These are phyloP conservation scores for Otolemur crassicaudatus DNA, from an alignment of 2,797 vertebrate species.

Conservation along the genomic window DNA sequence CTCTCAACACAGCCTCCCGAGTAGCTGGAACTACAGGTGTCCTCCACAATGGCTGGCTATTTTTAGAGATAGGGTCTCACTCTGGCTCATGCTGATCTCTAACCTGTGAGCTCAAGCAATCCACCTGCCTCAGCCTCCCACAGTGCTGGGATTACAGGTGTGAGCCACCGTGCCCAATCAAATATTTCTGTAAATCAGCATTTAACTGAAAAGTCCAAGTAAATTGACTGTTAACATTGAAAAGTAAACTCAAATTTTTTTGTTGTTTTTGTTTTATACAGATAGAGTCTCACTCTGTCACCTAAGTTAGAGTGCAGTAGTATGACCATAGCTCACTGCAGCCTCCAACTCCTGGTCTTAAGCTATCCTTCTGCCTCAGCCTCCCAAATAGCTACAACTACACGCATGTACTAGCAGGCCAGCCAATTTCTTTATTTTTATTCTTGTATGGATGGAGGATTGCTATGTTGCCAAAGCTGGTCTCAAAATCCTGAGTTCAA, in stretches of 20 bases:
- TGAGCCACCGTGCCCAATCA: no score
- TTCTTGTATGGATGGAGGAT: neutral
- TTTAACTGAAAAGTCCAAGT: constrained; percentile 1
- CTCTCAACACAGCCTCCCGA: no score
- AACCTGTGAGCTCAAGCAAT: no score
- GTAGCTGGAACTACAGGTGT: no score
- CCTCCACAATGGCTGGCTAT: no score
- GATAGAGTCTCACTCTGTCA: neutral
- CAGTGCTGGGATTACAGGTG: no score
- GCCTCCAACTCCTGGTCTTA: neutral
- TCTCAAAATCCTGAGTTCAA: neutral
- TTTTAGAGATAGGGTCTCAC: no score
- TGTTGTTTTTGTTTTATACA: neutral
- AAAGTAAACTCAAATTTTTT: neutral
- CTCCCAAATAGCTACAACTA: neutral
- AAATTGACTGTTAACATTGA: neutral
- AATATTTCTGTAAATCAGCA: neutral
- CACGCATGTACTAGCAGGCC: neutral
- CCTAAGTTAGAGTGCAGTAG: neutral
- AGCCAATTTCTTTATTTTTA: no score
- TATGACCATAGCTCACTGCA: neutral
- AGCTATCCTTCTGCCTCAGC: neutral
- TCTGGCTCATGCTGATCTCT: no score
- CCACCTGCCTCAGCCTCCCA: no score
- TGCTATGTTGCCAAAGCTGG: neutral